These are phyloP conservation scores for Antedon bifida DNA, from an alignment of 35 echinoderm and acorn worm genomes.

Conservation along the genomic window DNA sequence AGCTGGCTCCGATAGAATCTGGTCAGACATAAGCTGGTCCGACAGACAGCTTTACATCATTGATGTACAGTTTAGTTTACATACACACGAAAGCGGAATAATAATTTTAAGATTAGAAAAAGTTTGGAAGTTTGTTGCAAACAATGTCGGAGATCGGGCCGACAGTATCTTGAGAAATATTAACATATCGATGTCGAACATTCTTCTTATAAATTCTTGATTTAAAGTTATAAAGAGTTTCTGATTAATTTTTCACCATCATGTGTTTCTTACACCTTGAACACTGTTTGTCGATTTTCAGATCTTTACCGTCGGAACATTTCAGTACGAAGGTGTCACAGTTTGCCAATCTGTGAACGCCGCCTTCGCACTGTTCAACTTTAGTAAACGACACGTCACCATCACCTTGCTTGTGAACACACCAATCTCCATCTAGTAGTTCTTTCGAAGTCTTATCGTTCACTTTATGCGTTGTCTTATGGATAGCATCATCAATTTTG, in stretches of 20 bases:
- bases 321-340: not conserved
- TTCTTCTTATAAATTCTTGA: no score
- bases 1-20: no score
- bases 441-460: not conserved
- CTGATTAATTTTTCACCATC: not conserved
- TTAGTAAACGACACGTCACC: not conserved
- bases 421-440: not conserved
- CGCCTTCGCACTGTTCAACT: not conserved
- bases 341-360: not conserved
- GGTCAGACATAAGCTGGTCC: no score
- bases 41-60: no score
- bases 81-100: no score
- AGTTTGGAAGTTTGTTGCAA: no score
- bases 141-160: no score
- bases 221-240: no score
- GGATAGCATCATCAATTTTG: not conserved
- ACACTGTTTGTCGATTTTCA: not conserved
- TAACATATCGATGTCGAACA: no score
- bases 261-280: not conserved
- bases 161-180: no score
- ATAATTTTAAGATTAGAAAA: no score
- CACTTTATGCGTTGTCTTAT: not conserved
- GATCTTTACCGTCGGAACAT: not conserved
- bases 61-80: no score
- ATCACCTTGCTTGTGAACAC: not conserved